Conservation (phyloP, 2,113 vertebrate genomes). For the Xenus cinereus region DNA sequence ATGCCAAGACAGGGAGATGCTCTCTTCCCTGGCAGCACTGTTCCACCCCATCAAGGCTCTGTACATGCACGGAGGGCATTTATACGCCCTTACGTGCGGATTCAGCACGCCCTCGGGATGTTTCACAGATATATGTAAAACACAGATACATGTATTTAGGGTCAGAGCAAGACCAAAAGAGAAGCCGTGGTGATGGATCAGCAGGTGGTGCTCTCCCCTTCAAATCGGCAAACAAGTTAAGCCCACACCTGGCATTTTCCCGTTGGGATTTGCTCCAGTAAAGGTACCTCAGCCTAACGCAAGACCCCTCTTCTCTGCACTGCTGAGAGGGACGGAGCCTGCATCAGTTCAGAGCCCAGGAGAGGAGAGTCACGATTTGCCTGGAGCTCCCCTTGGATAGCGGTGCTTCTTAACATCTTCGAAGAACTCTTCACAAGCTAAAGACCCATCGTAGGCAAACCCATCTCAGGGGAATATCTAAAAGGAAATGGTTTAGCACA, state of each 20-base stretch:
- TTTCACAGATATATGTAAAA: not conserved
- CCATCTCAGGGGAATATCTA: not conserved
- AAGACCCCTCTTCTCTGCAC: not conserved
- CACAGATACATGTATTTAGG: too few relatives aligned
- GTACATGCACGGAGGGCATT: accelerated
- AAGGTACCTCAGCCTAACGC: not conserved
- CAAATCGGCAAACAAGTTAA: not conserved
- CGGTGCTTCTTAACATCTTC: not conserved
- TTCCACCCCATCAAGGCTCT: not conserved
- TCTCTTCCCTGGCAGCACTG: not conserved
- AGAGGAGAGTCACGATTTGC: not conserved
- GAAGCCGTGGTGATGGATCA: not conserved
- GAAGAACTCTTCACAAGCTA: not conserved
- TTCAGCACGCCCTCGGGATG: not conserved
- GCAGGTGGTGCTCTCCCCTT: slow-evolving; percentile 53
- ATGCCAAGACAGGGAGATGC: not conserved
- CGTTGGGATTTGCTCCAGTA: not conserved
- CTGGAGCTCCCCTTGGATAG: not conserved
- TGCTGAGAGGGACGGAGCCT: not conserved
- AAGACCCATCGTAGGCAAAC: not conserved
- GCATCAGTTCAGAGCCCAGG: not conserved
- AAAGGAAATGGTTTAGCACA: not conserved
- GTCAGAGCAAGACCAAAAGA: not conserved
- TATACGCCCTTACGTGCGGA: accelerated
- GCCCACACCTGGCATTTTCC: not conserved